A percentile compares a stretch with the other conserved stretches of the same genome.
These are phyloP conservation scores for Passer montanus DNA, from an alignment of 2,113 vertebrate genomes.

Conservation along the genomic window DNA sequence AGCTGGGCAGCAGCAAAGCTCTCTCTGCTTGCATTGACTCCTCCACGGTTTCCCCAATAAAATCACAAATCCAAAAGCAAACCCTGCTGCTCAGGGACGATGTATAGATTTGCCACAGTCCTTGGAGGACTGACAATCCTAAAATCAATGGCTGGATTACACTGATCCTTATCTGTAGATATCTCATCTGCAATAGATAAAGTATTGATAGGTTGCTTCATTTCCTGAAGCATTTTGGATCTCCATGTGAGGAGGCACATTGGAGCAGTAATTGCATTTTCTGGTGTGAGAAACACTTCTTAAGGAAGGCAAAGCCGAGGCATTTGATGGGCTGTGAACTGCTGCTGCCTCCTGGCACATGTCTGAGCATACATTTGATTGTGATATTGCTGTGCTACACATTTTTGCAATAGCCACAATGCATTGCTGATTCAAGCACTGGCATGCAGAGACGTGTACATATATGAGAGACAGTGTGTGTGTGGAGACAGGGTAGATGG, in stretches of 20 bases:
- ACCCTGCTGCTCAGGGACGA: conserved; percentile 4
- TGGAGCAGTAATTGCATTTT: conserved; percentile 12
- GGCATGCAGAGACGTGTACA: background rate
- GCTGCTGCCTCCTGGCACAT: background rate
- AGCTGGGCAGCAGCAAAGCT: background rate
- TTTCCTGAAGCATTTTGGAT: conserved; percentile 2
- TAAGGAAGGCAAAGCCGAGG: background rate
- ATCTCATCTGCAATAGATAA: conserved; percentile 43
- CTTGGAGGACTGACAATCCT: conserved; percentile 53
- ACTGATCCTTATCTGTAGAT: background rate
- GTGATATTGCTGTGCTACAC: fast-evolving
- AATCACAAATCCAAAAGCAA: conserved; percentile 38
- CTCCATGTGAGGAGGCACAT: background rate
- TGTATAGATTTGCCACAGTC: conserved; percentile 28
- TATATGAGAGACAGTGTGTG: no score
- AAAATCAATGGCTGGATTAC: conserved; percentile 58
- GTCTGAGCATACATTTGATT: background rate
- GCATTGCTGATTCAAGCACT: background rate
- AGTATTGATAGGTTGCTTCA: conserved; percentile 58
- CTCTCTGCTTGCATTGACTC: background rate
- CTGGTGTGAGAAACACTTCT: background rate
- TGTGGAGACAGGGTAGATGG: background rate
- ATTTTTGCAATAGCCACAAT: background rate
- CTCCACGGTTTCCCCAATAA: background rate
- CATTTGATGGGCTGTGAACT: background rate